These are phyloP conservation scores for Sebastes hubbsi DNA, from an alignment of 2,797 vertebrate species.

Conservation along the genomic window DNA sequence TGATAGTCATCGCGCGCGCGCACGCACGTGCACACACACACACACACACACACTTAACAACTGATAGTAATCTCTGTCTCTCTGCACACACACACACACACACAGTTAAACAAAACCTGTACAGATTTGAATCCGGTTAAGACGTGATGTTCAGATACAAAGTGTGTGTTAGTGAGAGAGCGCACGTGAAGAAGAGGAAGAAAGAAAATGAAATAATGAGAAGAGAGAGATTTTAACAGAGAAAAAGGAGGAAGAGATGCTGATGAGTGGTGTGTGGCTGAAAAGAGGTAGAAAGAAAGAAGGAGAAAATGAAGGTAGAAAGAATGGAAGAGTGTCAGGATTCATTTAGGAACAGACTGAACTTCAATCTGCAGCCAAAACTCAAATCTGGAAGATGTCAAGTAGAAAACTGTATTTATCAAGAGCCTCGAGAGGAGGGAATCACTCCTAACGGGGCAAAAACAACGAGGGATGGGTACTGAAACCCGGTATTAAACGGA, in stretches of 20 bases:
- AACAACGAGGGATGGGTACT: no score
- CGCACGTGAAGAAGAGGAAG: neutral
- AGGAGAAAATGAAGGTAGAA: no score
- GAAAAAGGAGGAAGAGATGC: neutral
- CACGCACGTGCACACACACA: neutral
- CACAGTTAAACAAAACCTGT: constrained; percentile 1
- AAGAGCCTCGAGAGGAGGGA: no score
- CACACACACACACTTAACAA: neutral
- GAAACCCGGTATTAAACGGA: no score
- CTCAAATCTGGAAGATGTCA: neutral
- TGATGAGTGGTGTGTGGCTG: no score
- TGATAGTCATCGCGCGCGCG: constrained; percentile 58
- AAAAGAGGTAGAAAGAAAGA: no score
- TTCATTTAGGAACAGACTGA: neutral
- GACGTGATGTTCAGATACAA: constrained; percentile 8
- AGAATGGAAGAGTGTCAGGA: neutral
- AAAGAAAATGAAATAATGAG: neutral
- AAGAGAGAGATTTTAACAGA: neutral
- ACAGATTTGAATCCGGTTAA: constrained; percentile 1
- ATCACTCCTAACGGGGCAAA: no score
- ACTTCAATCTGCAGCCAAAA: neutral
- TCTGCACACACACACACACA: neutral
- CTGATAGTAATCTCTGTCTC: constrained; percentile 13
- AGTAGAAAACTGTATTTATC: neutral
- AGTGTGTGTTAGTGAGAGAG: neutral